Evolutionary conservation across 2,797 vertebrate genomes (phyloP), one percentile per base, ranked within the genome.

Genomic region (Aphelocoma californica): DNA sequence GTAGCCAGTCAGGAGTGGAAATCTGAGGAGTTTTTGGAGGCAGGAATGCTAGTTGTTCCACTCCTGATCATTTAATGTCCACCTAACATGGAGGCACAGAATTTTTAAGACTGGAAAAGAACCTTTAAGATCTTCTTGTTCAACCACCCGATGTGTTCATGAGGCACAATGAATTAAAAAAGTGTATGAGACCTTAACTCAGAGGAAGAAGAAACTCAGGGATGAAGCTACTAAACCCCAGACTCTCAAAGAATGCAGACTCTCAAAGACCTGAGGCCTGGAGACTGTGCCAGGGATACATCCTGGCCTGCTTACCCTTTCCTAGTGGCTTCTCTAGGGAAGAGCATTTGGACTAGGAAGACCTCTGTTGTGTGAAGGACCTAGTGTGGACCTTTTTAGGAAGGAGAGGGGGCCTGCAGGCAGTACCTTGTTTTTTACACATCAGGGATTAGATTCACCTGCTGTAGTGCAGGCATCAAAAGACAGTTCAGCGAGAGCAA

Each of bases 91-190:
- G 12, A 56, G 29, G 34, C 58, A 56, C 48, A 47, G 48, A 54
- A 40, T 40, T 1, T 0, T 47, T 32, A 31, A 21, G 9, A 18
- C 5, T 70, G 25, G 10, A 29, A 58, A 67, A 57, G 61, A 40
- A 2, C 16, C 16, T 38, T 40, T 10, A 34, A 21, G 83, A 31
- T 34, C 40, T 38, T 67, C 28, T n/a, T 34, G 29, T 40, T 38
- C 54, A 9, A 3, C 47, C 18, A 24, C n/a, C 82, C 20, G n/a
- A 1, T 0, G 0, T 21, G 8, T 67, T 81, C 14, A 6, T 57
- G 48, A 74, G 80, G 34, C 31, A 31, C 29, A n/a, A 3, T 14
- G 31, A 29, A 14, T 72, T 18, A 53, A 31, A 64, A 7, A 93
- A 53, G 18, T 3, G 0, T 25, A 3, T 15, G n/a, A 56, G 48